Percentiles rank a stretch among this genome's conserved stretches.
Evolutionary conservation across 2,797 vertebrate genomes (phyloP).

Genomic region (Trematocara caparti): DNA sequence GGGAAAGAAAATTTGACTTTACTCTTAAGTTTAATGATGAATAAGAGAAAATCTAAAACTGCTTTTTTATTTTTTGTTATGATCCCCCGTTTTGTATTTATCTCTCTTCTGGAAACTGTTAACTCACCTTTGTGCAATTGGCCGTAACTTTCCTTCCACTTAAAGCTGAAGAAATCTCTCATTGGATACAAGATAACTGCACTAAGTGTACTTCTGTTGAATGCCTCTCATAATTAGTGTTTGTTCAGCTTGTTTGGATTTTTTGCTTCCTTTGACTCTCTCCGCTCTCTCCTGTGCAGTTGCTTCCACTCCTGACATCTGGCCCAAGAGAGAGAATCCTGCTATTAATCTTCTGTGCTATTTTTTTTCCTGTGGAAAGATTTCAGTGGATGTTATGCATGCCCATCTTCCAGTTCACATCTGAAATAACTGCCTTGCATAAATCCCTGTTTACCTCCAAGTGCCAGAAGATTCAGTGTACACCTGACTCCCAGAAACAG

Average conservation of each 20-base stretch:
- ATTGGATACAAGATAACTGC: not conserved
- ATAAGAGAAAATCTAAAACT: not conserved
- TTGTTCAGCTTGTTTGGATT: not conserved
- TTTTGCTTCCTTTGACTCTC: fast-evolving
- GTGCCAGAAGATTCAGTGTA: not conserved
- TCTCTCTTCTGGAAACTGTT: not conserved
- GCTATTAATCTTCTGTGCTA: not conserved
- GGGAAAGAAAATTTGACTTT: fast-evolving
- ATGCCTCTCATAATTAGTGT: not conserved
- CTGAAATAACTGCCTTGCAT: not conserved
- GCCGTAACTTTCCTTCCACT: not conserved
- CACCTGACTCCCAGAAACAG: not conserved
- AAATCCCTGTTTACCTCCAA: not conserved
- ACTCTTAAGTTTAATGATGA: not conserved
- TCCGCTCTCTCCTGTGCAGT: not conserved
- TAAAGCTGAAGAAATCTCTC: not conserved
- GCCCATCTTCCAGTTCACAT: not conserved
- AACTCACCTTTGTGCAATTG: not conserved
- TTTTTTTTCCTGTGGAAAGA: not conserved
- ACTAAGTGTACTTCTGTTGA: fast-evolving
- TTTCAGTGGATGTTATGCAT: not conserved
- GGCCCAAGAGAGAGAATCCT: not conserved
- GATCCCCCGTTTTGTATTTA: fast-evolving
- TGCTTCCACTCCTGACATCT: not conserved
- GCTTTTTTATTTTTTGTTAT: not conserved